phyloP scores from a whole-genome alignment of 2,113 vertebrate genomes.

The Anthoscopus minutus region DNA sequence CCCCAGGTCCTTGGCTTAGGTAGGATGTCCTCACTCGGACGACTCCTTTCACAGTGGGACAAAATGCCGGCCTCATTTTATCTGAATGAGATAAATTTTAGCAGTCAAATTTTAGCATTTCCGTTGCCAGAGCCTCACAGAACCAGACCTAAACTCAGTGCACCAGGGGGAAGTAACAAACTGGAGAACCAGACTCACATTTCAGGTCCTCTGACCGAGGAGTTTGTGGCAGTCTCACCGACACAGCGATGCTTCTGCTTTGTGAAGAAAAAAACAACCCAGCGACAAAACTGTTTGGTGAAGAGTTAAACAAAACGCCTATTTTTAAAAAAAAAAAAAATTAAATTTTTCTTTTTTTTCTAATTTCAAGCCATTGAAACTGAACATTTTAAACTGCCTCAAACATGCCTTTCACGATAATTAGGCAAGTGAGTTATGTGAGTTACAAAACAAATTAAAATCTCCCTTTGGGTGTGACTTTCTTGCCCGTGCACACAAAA shows the following conservation, averaged over 20 bases:
- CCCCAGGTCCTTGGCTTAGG: background rate
- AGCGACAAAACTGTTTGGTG: background rate
- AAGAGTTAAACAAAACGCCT: background rate
- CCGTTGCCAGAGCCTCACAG: background rate
- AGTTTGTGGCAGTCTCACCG: accelerated
- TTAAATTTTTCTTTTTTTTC: background rate
- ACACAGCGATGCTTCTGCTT: background rate
- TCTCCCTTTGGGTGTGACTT: background rate
- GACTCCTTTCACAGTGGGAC: accelerated
- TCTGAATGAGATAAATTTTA: background rate
- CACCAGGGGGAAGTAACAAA: accelerated
- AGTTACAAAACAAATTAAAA: accelerated
- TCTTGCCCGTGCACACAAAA: background rate
- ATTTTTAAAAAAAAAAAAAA: too few species aligned
- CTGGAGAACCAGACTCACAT: background rate
- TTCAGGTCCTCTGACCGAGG: background rate
- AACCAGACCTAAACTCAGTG: background rate
- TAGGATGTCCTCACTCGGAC: background rate
- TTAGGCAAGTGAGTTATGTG: background rate
- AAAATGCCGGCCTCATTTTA: background rate
- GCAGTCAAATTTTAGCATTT: background rate
- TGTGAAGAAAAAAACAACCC: background rate
- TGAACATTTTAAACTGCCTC: background rate
- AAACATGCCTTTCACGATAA: accelerated
- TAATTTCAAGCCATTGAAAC: background rate